Evolutionary conservation across 2,113 vertebrate species (phyloP).

Genomic region (Xyliphius kryptos): DNA sequence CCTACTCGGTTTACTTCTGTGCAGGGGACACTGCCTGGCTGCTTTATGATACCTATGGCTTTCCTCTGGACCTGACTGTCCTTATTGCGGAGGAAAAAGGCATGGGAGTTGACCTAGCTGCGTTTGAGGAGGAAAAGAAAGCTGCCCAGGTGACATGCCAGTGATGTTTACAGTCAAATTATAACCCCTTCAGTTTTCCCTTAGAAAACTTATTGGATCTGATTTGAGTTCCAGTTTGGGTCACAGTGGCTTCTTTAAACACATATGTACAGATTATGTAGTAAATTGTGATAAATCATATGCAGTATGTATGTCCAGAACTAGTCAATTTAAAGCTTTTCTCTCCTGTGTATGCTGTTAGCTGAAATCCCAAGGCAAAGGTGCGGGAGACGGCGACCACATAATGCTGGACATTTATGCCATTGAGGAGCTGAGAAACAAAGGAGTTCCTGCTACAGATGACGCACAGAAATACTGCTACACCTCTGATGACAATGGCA

Average conservation of each 20-base stretch:
- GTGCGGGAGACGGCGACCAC: slow-evolving; percentile 79
- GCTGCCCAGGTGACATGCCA: slow-evolving; percentile 93
- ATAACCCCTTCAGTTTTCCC: too few species aligned
- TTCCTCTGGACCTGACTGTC: slow-evolving; percentile 89
- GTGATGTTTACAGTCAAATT: too few species aligned
- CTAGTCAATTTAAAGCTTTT: too few species aligned
- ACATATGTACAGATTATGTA: too few species aligned
- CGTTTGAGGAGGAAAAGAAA: slow-evolving; percentile 91
- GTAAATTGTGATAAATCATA: too few species aligned
- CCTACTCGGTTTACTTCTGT: neutral
- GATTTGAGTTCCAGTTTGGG: too few species aligned
- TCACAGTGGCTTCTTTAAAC: too few species aligned
- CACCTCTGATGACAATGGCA: slow-evolving; percentile 65
- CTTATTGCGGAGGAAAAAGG: slow-evolving; percentile 96
- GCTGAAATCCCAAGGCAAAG: slow-evolving; percentile 94
- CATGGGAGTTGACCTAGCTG: slow-evolving; percentile 76
- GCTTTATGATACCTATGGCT: slow-evolving; percentile 91
- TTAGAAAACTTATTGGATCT: too few species aligned
- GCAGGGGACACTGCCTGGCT: slow-evolving; percentile 96
- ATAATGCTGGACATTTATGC: slow-evolving; percentile 98
- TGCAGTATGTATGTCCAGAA: too few species aligned
- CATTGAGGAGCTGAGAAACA: slow-evolving; percentile 87
- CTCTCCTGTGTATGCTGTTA: slow-evolving; percentile 44
- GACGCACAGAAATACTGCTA: slow-evolving; percentile 86
- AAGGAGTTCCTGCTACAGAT: slow-evolving; percentile 70